Percentiles rank a stretch among this genome's conserved stretches.
These are phyloP conservation scores for Castor canadensis DNA, from an alignment of 2,113 vertebrate genomes.

Conservation along the genomic window DNA sequence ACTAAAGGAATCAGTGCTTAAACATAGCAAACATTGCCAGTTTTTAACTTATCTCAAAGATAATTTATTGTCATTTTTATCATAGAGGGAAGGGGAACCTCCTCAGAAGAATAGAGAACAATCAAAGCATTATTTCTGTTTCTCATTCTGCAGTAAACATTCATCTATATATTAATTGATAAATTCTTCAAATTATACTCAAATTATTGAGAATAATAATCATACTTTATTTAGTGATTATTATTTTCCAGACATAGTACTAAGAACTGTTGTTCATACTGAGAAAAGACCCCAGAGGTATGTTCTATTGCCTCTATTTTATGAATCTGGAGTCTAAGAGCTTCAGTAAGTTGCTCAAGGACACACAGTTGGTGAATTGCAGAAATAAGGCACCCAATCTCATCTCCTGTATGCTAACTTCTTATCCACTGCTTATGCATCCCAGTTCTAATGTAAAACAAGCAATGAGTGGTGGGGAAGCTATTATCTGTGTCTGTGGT, in stretches of 20 bases:
- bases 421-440: neutral
- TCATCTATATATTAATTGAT: neutral
- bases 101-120: neutral
- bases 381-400: neutral
- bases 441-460: neutral
- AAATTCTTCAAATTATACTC: neutral
- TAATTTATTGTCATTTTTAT: neutral
- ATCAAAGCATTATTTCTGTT: neutral
- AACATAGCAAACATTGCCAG: neutral
- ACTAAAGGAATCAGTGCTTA: neutral
- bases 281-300: neutral
- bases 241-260: neutral
- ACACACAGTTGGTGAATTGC: neutral
- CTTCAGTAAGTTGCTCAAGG: neutral
- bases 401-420: neutral
- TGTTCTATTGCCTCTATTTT: neutral
- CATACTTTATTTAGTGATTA: neutral
- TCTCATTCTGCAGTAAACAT: neutral
- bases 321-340: neutral
- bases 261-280: neutral
- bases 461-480: neutral
- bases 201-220: neutral
- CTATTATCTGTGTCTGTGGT: neutral
- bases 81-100: neutral
- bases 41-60: neutral